Evolutionary conservation across 2,888 invertebrate species (phyloP), one percentile per base, ranked within the genome.

Genomic region (Eupithecia abbreviata): DNA sequence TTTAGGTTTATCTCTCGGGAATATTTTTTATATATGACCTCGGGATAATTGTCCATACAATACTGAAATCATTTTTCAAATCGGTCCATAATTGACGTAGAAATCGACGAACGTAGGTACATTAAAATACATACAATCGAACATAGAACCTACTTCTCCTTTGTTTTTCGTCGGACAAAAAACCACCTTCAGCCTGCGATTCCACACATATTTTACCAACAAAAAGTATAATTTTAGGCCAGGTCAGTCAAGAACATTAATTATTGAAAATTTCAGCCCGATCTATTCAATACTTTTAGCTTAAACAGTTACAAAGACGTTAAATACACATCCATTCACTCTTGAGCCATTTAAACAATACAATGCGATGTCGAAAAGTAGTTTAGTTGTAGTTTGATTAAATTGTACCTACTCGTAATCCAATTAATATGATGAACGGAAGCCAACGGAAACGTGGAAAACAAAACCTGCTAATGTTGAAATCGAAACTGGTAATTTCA

Each of bases 391-490:
- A 42, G 6, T 41, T 66, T 66, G 41, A 66, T 41, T 42, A 4
- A 42, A 6, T 15, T 47, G 30, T 47, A 43, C 30, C 30, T 1
- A 30, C 1, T 30, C 47, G 49, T 75, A 68, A 75, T 72, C 72
- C 72, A 72, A 72, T 75, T 72, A 75, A 72, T 68, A 47, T 51
- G 42, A 49, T n/a, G 62, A 74, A 65, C 62, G 18, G 49, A 74
- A 65, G 47, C 66, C 66, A 66, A 42, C 42, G 66, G 42, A 66
- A 66, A 42, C 41, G 18, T 18, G 42, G 66, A 66, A 66, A 66
- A 42, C 66, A 66, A 62, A 30, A 9, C 62, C 62, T 30, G 30
- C 62, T 30, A 30, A 62, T 62, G 62, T 62, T 62, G 62, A 62
- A 62, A 62, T 30, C 30, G 62, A 62, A 62, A 62, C 62, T 30